A percentile compares a stretch with the other conserved stretches of the same genome.
These are phyloP conservation scores for Glaucidium brasilianum DNA, from an alignment of 2,113 vertebrate species.

Conservation along the genomic window DNA sequence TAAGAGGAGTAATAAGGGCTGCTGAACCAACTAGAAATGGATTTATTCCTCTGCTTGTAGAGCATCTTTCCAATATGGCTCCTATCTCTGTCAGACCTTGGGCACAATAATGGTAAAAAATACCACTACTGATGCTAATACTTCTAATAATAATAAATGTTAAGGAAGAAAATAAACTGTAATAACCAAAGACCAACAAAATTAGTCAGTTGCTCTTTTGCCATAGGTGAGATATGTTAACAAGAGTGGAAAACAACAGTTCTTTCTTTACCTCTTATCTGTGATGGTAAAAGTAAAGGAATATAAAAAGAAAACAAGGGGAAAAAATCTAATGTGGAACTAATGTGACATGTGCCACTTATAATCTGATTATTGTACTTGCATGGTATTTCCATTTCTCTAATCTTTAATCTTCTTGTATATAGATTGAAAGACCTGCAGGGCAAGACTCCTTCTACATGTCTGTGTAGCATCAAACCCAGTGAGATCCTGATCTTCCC, in stretches of 20 bases:
- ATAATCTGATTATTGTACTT: conserved; percentile 42
- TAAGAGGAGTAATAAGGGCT: not conserved
- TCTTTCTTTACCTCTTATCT: conserved; percentile 14
- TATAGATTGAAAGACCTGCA: conserved; percentile 30
- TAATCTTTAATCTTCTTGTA: conserved; percentile 44
- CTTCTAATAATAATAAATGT: not conserved
- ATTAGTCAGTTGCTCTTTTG: not conserved
- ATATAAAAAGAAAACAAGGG: not conserved
- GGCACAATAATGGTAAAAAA: not conserved
- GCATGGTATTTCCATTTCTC: not conserved
- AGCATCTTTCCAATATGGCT: not conserved
- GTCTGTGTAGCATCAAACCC: not conserved
- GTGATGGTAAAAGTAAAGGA: not conserved
- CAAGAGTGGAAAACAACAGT: not conserved
- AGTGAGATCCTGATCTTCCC: not conserved
- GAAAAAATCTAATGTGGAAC: conserved; percentile 2
- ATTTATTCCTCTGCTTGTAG: not conserved
- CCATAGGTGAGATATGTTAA: not conserved
- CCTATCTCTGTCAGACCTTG: not conserved
- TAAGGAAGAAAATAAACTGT: not conserved
- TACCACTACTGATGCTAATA: not conserved
- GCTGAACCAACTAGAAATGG: not conserved
- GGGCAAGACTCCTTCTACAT: not conserved
- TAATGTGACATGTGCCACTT: conserved; percentile 48
- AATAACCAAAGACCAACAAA: not conserved